Evolutionary conservation across 2,888 invertebrate genomes (phyloP).

Genomic region (Drosophila kambysellisi): DNA sequence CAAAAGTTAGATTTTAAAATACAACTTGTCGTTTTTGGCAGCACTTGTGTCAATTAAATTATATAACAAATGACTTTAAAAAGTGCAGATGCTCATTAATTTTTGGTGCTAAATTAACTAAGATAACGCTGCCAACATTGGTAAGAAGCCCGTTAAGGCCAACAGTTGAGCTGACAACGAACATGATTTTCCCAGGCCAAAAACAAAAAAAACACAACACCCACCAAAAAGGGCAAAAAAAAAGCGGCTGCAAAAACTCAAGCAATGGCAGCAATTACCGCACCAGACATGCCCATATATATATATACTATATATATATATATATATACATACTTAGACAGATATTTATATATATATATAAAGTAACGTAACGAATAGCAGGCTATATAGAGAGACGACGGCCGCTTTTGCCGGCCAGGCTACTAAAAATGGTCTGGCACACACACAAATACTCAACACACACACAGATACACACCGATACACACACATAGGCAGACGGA

Average conservation of each 20-base stretch:
- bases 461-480: slow-evolving; percentile 34
- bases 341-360: slow-evolving; percentile 25
- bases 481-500: slow-evolving; percentile 14
- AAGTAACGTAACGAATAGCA: slow-evolving; percentile 33
- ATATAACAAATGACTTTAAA: neutral
- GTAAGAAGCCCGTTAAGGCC: slow-evolving; percentile 6
- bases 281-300: slow-evolving; percentile 66
- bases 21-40: neutral
- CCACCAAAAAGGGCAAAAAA: slow-evolving; percentile 73
- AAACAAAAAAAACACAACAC: slow-evolving; percentile 43
- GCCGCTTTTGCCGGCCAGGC: slow-evolving; percentile 57
- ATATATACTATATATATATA: slow-evolving; percentile 15
- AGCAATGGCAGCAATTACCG: slow-evolving; percentile 65
- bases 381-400: slow-evolving; percentile 50
- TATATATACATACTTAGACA: slow-evolving; percentile 17
- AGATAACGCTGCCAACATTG: neutral
- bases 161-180: slow-evolving; percentile 10
- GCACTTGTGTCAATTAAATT: neutral
- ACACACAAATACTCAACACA: slow-evolving; percentile 41
- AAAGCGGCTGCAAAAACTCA: slow-evolving; percentile 54
- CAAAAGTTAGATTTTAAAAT: neutral
- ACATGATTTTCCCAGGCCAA: slow-evolving; percentile 55
- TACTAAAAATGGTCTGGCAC: slow-evolving; percentile 77
- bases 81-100: slow-evolving; percentile 2
- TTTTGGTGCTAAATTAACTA: slow-evolving; percentile 3